phyloP scores from a whole-genome alignment of 2,888 invertebrate genomes.

The Apoda limacodes region DNA sequence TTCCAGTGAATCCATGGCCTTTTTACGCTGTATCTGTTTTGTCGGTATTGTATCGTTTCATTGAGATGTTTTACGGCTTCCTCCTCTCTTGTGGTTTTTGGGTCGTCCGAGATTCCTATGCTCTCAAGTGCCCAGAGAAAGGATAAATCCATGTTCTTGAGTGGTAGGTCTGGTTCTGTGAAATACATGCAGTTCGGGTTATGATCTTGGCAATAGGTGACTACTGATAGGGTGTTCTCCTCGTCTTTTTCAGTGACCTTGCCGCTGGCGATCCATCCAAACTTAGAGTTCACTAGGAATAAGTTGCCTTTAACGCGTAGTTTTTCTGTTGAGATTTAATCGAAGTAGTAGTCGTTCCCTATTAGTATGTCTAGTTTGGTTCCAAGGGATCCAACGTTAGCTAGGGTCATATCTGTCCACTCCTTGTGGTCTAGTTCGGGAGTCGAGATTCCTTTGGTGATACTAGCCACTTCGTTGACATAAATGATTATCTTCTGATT shows the following conservation, averaged over 20 bases:
- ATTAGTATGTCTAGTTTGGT: background rate
- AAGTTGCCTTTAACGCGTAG: background rate
- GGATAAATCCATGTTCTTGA: background rate
- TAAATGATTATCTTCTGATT: background rate
- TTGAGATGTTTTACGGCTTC: too few relatives aligned
- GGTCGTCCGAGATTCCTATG: too few relatives aligned
- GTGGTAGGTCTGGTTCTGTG: background rate
- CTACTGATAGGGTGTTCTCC: background rate
- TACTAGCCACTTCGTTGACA: background rate
- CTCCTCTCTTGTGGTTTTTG: too few relatives aligned
- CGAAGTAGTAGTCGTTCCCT: slow-evolving; percentile 1
- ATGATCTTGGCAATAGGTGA: slow-evolving; percentile 1
- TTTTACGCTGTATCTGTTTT: too few relatives aligned
- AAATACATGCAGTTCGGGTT: background rate
- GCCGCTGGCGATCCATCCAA: background rate
- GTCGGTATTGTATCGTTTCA: too few relatives aligned
- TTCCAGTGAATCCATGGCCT: too few relatives aligned
- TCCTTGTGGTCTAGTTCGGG: background rate
- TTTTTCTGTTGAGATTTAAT: slow-evolving; percentile 2
- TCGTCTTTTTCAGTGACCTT: background rate
- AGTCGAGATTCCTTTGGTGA: background rate
- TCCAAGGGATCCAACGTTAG: background rate
- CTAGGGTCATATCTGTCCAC: background rate
- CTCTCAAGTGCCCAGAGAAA: too few relatives aligned
- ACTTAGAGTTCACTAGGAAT: background rate